Base-by-base conservation (phyloP, 2,797 vertebrate genomes). In the Halcyon smyrnensis region DNA sequence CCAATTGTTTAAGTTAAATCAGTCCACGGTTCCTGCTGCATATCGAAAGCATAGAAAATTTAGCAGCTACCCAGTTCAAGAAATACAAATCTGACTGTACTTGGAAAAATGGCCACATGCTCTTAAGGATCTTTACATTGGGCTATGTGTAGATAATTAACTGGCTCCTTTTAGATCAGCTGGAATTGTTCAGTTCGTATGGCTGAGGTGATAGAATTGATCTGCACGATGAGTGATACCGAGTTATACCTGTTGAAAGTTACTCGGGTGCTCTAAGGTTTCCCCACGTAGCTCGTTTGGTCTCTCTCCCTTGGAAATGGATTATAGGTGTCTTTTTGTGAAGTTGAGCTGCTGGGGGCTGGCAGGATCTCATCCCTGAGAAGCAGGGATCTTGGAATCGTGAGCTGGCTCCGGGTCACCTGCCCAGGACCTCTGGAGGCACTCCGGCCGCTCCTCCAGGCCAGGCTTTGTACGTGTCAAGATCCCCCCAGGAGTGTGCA, bases 1-100 rank as follows among this genome's bases (percentile, higher is more conserved):
- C 48, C 36, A 68, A 62, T 77, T 90, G 34, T 82, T 87, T 73
- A 82, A 74, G 46, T 81, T 76, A 82, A 67, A 87, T 70, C 28
- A 53, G 36, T 79, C 41, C 46, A 51, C 5, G 18, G 82, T 91
- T 91, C 23, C 37, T 13, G 14, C 4, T 64, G 48, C 5, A 3
- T 70, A 64, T 60, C 27, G 37, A 53, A 84, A 82, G 46, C 19
- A 20, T 0, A 56, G 41, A 45, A 34, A 48, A 81, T 73, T 37
- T 59, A 76, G 36, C 36, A 84, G n/a, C 18, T 75, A 8, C 76
- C 27, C 17, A 67, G 25, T 62, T 92, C 39, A 46, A 53, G n/a
- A 73, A 70, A 6, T 20, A n/a, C 4, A 63, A 39, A 13, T 76
- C 56, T 87, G 37, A 45, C 36, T 5, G 8, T 21, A 48, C 17